Base-by-base conservation (phyloP, 64 coral and sea anemone genomes). In the Acropora yongei region DNA sequence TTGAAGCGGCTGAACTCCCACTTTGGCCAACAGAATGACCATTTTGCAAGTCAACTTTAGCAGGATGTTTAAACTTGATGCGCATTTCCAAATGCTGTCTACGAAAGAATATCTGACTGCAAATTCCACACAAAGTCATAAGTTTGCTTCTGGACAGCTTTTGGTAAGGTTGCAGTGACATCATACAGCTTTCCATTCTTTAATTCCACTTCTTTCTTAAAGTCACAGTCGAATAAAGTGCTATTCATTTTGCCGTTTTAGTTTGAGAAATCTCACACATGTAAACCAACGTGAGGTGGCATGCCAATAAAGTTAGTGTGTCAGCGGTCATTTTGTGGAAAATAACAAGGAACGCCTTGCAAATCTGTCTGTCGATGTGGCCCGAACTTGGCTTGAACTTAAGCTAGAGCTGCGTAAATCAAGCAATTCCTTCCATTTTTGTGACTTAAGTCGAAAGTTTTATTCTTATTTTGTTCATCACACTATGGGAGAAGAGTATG, bases 341-440 rank as follows among this genome's bases (percentile, higher is more conserved):
- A 55, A 55, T 9, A 55, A 55, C 51, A 3, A 55, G 51, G 51
- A 55, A 55, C 51, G 51, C 91, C 91, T 93, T 93, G 91, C 91
- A 88, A 88, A 88, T 93, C 77, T 93, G 85, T 57, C 47, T 93
- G 77, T 88, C 65, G 41, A 82, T 88, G 91, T 88, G 84, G 84
- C 85, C 48, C 77, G 85, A 93, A 93, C 91, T 93, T 88, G 84
- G 84, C 77, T 93, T 93, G 91, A 88, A 80, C 69, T 93, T n/a
- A 93, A 80, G 50, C 50, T 55, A 55, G 5, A 55, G 50, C 50
- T 55, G 50, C 50, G 50, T 1, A 55, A 9, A 55, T 87, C 91
- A 93, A 93, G 91, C 91, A 93, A 93, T 87, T 93, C 91, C 91
- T 93, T 87, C 91, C 83, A 93, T 93, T 93, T 93, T 93, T 93